Conservation (phyloP, 2,113 vertebrate genomes). For the Halichoeres trimaculatus region DNA sequence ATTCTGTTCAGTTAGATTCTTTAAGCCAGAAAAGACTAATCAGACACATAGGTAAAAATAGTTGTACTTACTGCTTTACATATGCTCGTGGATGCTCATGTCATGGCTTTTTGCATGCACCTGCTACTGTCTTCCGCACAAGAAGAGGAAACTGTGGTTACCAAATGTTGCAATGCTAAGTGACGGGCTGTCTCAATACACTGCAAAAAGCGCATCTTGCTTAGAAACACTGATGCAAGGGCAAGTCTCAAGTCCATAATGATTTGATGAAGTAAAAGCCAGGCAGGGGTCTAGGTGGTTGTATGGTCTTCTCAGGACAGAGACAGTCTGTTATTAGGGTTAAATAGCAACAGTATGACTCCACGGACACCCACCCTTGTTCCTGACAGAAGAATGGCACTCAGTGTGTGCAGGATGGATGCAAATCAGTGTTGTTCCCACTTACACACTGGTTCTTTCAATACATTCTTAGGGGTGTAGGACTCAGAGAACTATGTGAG, state of each 20-base stretch:
- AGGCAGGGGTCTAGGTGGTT: constrained; percentile 21
- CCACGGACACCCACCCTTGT: constrained; percentile 70
- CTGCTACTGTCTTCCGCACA: constrained; percentile 49
- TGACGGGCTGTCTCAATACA: background rate
- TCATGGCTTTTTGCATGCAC: constrained; percentile 35
- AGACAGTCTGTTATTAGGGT: constrained; percentile 51
- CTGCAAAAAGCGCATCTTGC: background rate
- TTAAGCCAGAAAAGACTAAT: background rate
- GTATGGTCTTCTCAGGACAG: constrained; percentile 33
- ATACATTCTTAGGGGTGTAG: constrained; percentile 39
- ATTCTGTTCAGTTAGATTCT: background rate
- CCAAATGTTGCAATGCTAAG: background rate
- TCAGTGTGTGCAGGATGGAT: constrained; percentile 66
- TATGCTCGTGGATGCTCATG: background rate
- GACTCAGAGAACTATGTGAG: constrained; percentile 29
- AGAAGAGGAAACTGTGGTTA: constrained; percentile 69
- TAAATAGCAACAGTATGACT: constrained; percentile 46
- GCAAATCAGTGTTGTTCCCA: constrained; percentile 58
- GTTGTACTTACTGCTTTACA: constrained; percentile 57
- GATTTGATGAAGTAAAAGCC: constrained; percentile 39
- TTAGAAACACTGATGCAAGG: background rate
- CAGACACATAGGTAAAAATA: background rate
- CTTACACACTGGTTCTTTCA: constrained; percentile 37
- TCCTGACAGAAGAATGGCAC: constrained; percentile 61
- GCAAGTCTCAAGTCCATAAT: constrained; percentile 1